These are phyloP conservation scores for Phyllopteryx taeniolatus DNA, from an alignment of 2,113 vertebrate species.

Conservation along the genomic window DNA sequence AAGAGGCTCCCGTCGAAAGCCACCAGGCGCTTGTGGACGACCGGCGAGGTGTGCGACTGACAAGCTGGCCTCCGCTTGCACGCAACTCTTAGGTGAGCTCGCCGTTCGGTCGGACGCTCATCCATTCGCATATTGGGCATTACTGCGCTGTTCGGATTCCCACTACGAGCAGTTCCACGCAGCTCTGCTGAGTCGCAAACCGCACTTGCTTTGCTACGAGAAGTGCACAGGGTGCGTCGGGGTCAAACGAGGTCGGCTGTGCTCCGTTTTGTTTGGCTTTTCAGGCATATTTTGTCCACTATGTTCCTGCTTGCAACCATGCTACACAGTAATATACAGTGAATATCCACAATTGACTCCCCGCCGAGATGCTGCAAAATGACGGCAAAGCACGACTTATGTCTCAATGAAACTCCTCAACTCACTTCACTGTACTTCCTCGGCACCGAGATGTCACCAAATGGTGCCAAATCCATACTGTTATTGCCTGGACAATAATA, in stretches of 20 bases:
- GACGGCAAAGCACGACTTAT: no score
- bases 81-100: slow-evolving; percentile 52
- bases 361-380: no score
- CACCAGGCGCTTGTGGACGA: slow-evolving; percentile 34
- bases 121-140: background rate
- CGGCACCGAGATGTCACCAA: no score
- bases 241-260: slow-evolving; percentile 49
- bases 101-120: background rate
- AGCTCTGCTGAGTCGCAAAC: slow-evolving; percentile 37
- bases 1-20: slow-evolving; percentile 23
- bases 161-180: slow-evolving; percentile 36
- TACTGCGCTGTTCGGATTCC: slow-evolving; percentile 31
- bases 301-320: no score
- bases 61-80: slow-evolving; percentile 48
- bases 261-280: no score
- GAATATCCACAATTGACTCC: no score
- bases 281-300: no score
- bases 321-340: no score
- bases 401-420: no score
- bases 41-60: slow-evolving; percentile 45
- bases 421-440: no score
- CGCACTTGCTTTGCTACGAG: slow-evolving; percentile 58
- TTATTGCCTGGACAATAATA: no score
- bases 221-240: slow-evolving; percentile 55
- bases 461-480: no score